Percentiles rank a stretch among this genome's conserved stretches.
Conservation (phyloP, 1,140 invertebrate genomes). For the Gerris buenoi region DNA sequence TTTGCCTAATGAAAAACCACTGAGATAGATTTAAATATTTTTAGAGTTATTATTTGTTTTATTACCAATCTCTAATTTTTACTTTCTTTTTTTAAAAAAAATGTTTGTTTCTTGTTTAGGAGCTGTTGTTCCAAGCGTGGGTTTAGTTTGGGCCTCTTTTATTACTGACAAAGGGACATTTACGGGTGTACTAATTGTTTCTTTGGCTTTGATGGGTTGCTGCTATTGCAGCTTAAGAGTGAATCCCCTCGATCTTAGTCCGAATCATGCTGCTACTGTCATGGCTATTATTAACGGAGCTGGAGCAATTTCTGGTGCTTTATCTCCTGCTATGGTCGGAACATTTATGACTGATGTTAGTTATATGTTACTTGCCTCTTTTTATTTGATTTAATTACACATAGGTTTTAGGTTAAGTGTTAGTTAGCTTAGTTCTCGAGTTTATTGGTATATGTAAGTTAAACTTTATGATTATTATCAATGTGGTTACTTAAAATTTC, state of each 20-base stretch:
- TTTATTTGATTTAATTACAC: background rate
- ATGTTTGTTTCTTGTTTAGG: background rate
- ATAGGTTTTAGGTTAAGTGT: no score
- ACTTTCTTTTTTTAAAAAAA: no score
- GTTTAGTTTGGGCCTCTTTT: background rate
- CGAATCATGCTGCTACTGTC: constrained; percentile 57
- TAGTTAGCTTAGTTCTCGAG: no score
- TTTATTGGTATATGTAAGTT: no score
- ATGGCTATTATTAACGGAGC: constrained; percentile 67
- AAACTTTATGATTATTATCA: no score
- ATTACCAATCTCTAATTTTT: no score
- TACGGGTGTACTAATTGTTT: background rate
- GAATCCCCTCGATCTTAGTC: constrained; percentile 61
- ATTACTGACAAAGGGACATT: background rate
- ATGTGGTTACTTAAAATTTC: background rate
- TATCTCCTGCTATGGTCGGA: constrained; percentile 59
- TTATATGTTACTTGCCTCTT: constrained; percentile 14
- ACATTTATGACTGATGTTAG: constrained; percentile 52
- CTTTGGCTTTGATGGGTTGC: constrained; percentile 45
- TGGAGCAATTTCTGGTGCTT: constrained; percentile 55
- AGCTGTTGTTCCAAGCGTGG: background rate
- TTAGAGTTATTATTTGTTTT: no score
- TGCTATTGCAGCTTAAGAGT: constrained; percentile 51
- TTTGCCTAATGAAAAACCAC: no score
- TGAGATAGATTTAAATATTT: no score